Evolutionary conservation across 2,888 invertebrate genomes (phyloP), one percentile per base, ranked within the genome.

Genomic region (Lumbricus terrestris): DNA sequence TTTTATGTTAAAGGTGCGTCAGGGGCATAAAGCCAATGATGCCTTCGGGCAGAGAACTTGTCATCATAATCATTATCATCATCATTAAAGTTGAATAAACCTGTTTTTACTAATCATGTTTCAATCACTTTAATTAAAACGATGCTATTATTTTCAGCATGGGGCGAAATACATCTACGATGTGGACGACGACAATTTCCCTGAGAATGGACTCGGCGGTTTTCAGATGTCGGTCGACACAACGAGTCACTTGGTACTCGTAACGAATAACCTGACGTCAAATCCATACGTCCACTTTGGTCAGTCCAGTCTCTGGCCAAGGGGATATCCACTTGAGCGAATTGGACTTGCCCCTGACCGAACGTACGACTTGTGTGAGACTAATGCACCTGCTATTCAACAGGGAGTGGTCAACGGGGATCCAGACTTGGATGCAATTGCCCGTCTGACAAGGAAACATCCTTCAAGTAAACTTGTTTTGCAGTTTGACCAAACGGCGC

Each of bases 341-440:
- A 92, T 93, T 54, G 93, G 93, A 23, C 92, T 92, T 34, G 88
- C 92, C 20, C 90, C 91, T 4, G 29, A 90, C 23, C 69, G 88
- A 15, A n/a, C 91, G 33, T 92, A 92, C 83, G 82, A 89, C 13
- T 83, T 92, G 6, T 92, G 92, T 37, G 38, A 82, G 33, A 88
- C 89, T n/a, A 40, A 38, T n/a, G 88, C 69, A 18, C 93, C 93
- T 0, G 90, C 91, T 35, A 92, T 93, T 29, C 93, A 93, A 88
- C 94, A 94, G 90, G 93, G 93, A 16, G 88, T 94, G 4, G 93
- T 93, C 69, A 92, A 93, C 89, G 93, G 93, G 13, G 93, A 94
- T 90, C 94, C 94, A 2, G 94, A 94, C 91, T 92, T 94, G 82
- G 94, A 94, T 91, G 93, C 94, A 47, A 91, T 94, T 18, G 93